Evolutionary conservation across 2,113 vertebrate genomes (phyloP).

Genomic region (Oncorhynchus tshawytscha): DNA sequence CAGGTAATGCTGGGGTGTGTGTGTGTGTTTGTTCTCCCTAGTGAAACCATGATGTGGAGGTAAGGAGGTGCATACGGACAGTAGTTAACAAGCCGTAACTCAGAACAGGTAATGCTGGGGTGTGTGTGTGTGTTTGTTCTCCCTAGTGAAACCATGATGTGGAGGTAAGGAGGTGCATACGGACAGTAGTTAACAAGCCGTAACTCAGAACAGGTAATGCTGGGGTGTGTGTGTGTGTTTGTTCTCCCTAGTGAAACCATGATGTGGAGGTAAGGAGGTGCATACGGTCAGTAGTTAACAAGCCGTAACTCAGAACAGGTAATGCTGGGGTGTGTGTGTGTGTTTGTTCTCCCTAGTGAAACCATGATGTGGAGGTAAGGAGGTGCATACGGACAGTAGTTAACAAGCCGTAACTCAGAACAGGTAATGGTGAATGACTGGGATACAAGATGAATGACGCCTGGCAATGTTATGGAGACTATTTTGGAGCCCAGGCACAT

Average conservation of each 20-base stretch:
- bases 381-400: slow-evolving; percentile 26
- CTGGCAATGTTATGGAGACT: slow-evolving; percentile 72
- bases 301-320: slow-evolving; percentile 75
- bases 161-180: slow-evolving; percentile 51
- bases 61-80: slow-evolving; percentile 38
- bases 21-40: not conserved
- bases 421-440: slow-evolving; percentile 74
- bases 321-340: slow-evolving; percentile 46
- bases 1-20: too few relatives aligned
- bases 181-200: slow-evolving; percentile 63
- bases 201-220: slow-evolving; percentile 77
- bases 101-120: slow-evolving; percentile 71
- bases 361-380: slow-evolving; percentile 67
- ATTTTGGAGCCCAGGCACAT: slow-evolving; percentile 69
- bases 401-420: slow-evolving; percentile 74
- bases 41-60: slow-evolving; percentile 62
- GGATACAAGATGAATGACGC: slow-evolving; percentile 67
- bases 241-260: slow-evolving; percentile 23
- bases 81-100: slow-evolving; percentile 73
- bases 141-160: slow-evolving; percentile 53
- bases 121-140: slow-evolving; percentile 74
- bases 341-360: not conserved
- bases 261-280: slow-evolving; percentile 65
- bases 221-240: slow-evolving; percentile 3
- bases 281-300: slow-evolving; percentile 53